These are phyloP conservation scores for Phrixothrix hirtus DNA, from an alignment of 2,888 invertebrate genomes.

Conservation along the genomic window DNA sequence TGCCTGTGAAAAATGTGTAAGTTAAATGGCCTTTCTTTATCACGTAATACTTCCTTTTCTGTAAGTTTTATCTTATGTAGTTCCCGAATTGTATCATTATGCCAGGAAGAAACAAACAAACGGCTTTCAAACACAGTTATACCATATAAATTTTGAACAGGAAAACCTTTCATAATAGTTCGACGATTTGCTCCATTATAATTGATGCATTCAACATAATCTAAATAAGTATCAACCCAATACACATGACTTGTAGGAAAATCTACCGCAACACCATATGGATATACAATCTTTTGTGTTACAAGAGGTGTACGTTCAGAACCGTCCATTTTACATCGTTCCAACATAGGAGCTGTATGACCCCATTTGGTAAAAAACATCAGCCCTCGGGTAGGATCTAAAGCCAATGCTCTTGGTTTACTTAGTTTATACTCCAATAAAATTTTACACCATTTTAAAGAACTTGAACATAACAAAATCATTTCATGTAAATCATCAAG, in stretches of 20 bases:
- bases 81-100: constrained; percentile 65
- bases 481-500: constrained; percentile 46
- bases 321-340: constrained; percentile 69
- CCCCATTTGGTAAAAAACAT: constrained; percentile 83
- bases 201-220: constrained; percentile 76
- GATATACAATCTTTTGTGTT: constrained; percentile 73
- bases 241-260: constrained; percentile 71
- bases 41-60: constrained; percentile 56
- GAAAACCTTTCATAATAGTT: constrained; percentile 60
- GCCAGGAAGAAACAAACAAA: constrained; percentile 75
- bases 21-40: constrained; percentile 65
- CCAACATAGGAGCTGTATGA: constrained; percentile 63
- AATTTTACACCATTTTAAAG: constrained; percentile 68
- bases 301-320: constrained; percentile 64
- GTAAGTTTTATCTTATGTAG: constrained; percentile 63
- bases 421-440: constrained; percentile 69
- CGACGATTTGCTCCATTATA: constrained; percentile 72
- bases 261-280: constrained; percentile 74
- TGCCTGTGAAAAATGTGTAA: constrained; percentile 77
- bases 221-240: constrained; percentile 82
- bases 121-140: constrained; percentile 74
- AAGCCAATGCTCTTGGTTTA: constrained; percentile 73
- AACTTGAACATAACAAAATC: constrained; percentile 70
- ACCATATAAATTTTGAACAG: constrained; percentile 70
- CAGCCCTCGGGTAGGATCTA: constrained; percentile 76